Base-by-base conservation (phyloP, 2,888 invertebrate species). In the Dorcus hopei region DNA sequence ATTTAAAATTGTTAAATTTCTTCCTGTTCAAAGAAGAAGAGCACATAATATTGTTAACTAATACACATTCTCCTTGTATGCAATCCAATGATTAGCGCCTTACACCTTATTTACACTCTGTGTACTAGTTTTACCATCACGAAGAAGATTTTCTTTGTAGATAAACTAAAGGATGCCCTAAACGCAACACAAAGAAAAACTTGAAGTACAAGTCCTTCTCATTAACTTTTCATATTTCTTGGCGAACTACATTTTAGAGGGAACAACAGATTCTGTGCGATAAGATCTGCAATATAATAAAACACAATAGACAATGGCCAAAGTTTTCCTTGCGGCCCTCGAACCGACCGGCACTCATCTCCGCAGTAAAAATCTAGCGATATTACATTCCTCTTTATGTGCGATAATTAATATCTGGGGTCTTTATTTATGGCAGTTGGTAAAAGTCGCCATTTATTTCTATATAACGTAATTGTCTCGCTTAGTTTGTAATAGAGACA, bases 351-450 rank as follows among this genome's bases (percentile, higher is more conserved):
- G 26, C 26, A 19, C 45, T 23, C 19, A 45, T 16, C 16, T 45
- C 19, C 23, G 45, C 19, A 19, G 45, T 45, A 45, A 45, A 45
- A 45, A 45, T 45, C 14, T 42, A 42, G 14, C 58, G 55, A 58
- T 61, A 42, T 42, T 45, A 11, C 45, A 23, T 45, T 59, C 61
- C 57, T 57, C 62, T 63, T 66, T 64, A 61, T 62, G 62, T 59
- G 59, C 65, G 61, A 65, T 69, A 70, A 71, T 71, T 71, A 70
- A 71, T 71, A 67, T 67, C 66, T 52, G 57, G 58, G 59, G 63
- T 58, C 64, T 62, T 64, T 68, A 65, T 68, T 64, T 66, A 70
- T 65, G 62, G 64, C 63, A 62, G 67, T 65, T 65, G 61, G 48
- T 45, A 61, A 61, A 62, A 65, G 67, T 64, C 63, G 64, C 14